phyloP scores from a whole-genome alignment of 1,140 invertebrate species.

The Odontomachus brunneus region DNA sequence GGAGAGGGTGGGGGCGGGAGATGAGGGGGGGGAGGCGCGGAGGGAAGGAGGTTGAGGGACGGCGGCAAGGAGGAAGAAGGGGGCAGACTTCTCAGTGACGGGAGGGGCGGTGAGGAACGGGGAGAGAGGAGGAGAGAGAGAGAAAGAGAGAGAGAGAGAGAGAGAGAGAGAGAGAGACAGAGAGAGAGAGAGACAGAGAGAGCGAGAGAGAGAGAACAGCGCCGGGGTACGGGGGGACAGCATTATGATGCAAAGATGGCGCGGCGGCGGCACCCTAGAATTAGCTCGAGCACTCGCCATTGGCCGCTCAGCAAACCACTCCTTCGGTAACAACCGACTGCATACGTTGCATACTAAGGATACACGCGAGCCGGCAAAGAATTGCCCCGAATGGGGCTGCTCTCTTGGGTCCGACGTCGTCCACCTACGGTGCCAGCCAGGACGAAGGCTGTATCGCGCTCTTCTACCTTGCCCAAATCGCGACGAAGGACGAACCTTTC shows the following conservation, averaged over 20 bases:
- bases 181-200: conserved; percentile 37
- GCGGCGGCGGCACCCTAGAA: conserved; percentile 85
- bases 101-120: conserved; percentile 50
- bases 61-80: conserved; percentile 59
- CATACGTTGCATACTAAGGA: conserved; percentile 85
- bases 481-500: conserved; percentile 31
- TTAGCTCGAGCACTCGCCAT: conserved; percentile 85
- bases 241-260: conserved; percentile 86
- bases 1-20: conserved; percentile 64
- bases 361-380: conserved; percentile 83
- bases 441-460: conserved; percentile 13
- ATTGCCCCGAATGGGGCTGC: conserved; percentile 74
- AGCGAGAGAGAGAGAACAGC: conserved; percentile 43
- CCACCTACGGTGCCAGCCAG: conserved; percentile 71
- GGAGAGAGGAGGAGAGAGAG: conserved; percentile 34
- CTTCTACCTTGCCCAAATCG: background rate
- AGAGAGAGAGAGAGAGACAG: conserved; percentile 41
- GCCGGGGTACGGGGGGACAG: conserved; percentile 76
- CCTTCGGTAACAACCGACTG: conserved; percentile 86
- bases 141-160: conserved; percentile 45
- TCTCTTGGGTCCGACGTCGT: conserved; percentile 44
- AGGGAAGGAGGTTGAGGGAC: conserved; percentile 49
- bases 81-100: conserved; percentile 65
- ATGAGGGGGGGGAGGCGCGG: conserved; percentile 64
- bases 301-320: conserved; percentile 85